phyloP scores from a whole-genome alignment of 1,140 invertebrate species.

The Arion vulgaris region DNA sequence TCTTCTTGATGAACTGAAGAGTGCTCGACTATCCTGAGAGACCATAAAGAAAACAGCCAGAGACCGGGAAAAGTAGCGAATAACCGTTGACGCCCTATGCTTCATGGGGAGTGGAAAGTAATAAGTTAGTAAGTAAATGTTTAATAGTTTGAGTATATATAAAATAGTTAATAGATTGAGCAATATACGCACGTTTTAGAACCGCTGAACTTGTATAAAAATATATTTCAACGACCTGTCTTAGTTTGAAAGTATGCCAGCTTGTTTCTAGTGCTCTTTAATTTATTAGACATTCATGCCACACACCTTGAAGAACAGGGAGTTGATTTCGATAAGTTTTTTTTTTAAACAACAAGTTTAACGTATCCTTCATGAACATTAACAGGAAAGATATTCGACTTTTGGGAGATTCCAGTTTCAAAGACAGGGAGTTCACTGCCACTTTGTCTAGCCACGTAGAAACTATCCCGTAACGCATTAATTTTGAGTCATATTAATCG shows the following conservation, averaged over 20 bases:
- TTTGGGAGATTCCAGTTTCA: not conserved
- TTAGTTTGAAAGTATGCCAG: not conserved
- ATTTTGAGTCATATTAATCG: no score
- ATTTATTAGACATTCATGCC: not conserved
- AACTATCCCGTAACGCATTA: no score
- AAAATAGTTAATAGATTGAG: no score
- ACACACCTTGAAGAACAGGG: not conserved
- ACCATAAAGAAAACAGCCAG: no score
- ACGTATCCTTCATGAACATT: not conserved
- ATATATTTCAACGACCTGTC: not conserved
- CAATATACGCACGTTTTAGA: not conserved
- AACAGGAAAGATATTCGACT: not conserved
- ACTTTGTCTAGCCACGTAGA: not conserved
- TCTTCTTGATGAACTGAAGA: no score
- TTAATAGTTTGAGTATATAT: no score
- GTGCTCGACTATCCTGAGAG: no score
- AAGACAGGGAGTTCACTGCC: not conserved
- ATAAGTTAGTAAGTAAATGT: no score
- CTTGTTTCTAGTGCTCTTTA: not conserved
- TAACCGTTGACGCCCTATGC: no score
- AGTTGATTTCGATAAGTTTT: not conserved
- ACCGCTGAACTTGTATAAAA: not conserved
- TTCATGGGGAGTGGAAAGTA: no score
- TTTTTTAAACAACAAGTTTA: no score
- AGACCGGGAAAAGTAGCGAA: no score